Percentiles rank a stretch among this genome's conserved stretches.
These are phyloP conservation scores for Epirrhoe tristata DNA, from an alignment of 2,888 invertebrate genomes.

Conservation along the genomic window DNA sequence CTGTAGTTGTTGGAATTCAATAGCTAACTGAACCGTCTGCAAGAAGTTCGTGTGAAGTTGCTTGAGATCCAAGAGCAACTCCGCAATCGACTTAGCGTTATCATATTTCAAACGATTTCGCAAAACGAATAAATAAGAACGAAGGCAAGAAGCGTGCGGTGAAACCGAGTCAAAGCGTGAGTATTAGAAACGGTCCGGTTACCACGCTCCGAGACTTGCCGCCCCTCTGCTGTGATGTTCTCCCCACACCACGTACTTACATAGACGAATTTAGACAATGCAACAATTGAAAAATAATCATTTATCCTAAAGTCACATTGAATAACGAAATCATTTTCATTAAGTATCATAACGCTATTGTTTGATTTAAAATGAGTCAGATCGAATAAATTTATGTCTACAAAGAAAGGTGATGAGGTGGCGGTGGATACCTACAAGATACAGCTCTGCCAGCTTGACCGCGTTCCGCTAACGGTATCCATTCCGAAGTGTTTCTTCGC, in stretches of 20 bases:
- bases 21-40: slow-evolving; percentile 69
- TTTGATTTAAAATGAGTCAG: slow-evolving; percentile 14
- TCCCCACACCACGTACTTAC: slow-evolving; percentile 22
- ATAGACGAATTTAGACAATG: slow-evolving; percentile 1
- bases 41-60: slow-evolving; percentile 80
- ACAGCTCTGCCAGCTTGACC: slow-evolving; percentile 79
- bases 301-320: background rate
- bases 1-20: slow-evolving; percentile 71
- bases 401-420: slow-evolving; percentile 60
- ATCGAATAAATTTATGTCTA: slow-evolving; percentile 7
- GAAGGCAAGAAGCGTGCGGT: slow-evolving; percentile 84
- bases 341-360: background rate
- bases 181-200: slow-evolving; percentile 85
- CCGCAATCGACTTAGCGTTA: slow-evolving; percentile 77
- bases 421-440: slow-evolving; percentile 59
- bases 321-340: no score
- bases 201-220: slow-evolving; percentile 67
- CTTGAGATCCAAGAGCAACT: slow-evolving; percentile 73
- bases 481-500: slow-evolving; percentile 82
- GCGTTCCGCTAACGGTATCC: slow-evolving; percentile 84
- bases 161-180: slow-evolving; percentile 84
- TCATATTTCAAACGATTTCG: slow-evolving; percentile 85
- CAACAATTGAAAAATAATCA: background rate
- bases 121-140: slow-evolving; percentile 84
- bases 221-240: slow-evolving; percentile 39